Conservation (phyloP, 2,797 vertebrate species). For the Epinephelus coioides region DNA sequence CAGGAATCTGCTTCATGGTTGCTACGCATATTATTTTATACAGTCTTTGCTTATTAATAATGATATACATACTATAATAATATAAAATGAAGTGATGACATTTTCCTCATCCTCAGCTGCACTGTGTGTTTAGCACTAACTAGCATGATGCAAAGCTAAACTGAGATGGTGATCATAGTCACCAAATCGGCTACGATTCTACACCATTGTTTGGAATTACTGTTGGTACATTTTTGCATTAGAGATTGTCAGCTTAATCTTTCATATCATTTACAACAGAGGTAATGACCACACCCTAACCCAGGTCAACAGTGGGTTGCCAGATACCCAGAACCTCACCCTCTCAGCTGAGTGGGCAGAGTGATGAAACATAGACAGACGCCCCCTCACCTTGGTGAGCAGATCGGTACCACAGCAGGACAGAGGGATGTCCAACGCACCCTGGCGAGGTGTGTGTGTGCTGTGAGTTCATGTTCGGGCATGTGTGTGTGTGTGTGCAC, state of each 20-base stretch:
- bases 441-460: conserved; percentile 63
- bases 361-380: conserved; percentile 73
- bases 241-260: neutral
- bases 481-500: conserved; percentile 27
- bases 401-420: conserved; percentile 81
- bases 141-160: neutral
- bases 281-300: conserved; percentile 31
- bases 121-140: too few relatives aligned
- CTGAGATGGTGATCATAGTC: neutral
- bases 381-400: conserved; percentile 81
- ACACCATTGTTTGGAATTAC: neutral
- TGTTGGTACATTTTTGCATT: neutral
- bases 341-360: conserved; percentile 73
- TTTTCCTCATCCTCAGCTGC: too few relatives aligned
- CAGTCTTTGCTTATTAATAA: too few relatives aligned
- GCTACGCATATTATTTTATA: too few relatives aligned
- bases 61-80: too few relatives aligned
- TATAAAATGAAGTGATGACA: too few relatives aligned
- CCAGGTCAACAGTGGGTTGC: conserved; percentile 15
- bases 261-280: neutral
- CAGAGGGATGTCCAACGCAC: conserved; percentile 64
- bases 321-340: conserved; percentile 56
- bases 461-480: conserved; percentile 24
- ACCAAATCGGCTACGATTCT: neutral
- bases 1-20: too few relatives aligned